These are phyloP conservation scores for Pantherophis vulpinus DNA, from an alignment of 2,797 vertebrate species.

Conservation along the genomic window DNA sequence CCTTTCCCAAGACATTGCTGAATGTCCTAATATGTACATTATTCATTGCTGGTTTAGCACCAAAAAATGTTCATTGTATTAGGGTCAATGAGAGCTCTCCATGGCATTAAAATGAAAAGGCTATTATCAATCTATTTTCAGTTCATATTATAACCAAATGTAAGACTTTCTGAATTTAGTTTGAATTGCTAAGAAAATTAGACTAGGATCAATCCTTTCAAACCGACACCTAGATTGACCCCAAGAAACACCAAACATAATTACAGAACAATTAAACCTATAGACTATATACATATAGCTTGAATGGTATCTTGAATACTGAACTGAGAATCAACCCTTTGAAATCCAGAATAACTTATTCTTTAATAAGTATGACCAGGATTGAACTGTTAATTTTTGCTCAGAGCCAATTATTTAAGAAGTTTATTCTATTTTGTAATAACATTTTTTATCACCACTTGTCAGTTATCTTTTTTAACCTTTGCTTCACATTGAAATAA, in stretches of 20 bases:
- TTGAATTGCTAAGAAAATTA: conserved; percentile 17
- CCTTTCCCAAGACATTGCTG: not conserved
- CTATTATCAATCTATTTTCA: conserved; percentile 9
- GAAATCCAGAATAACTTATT: not conserved
- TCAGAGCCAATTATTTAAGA: conserved; percentile 32
- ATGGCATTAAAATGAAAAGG: not conserved
- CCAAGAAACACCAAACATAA: not conserved
- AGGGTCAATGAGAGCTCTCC: not conserved
- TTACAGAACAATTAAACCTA: not conserved
- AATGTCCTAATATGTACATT: conserved; percentile 7
- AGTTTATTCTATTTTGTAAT: conserved; percentile 43
- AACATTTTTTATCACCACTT: not conserved
- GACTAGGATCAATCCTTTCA: not conserved
- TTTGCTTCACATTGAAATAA: conserved; percentile 51
- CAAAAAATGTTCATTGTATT: accelerated
- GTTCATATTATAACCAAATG: not conserved
- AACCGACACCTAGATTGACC: not conserved
- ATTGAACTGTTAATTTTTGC: conserved; percentile 40
- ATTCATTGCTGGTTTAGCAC: not conserved
- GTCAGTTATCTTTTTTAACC: conserved; percentile 50
- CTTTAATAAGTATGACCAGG: not conserved
- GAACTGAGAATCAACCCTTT: not conserved
- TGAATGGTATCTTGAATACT: not conserved
- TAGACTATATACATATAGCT: conserved; percentile 29
- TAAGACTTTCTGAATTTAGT: conserved; percentile 8